Base-by-base conservation (phyloP, 2,797 vertebrate species). In the Helicolenus hilgendorfi region DNA sequence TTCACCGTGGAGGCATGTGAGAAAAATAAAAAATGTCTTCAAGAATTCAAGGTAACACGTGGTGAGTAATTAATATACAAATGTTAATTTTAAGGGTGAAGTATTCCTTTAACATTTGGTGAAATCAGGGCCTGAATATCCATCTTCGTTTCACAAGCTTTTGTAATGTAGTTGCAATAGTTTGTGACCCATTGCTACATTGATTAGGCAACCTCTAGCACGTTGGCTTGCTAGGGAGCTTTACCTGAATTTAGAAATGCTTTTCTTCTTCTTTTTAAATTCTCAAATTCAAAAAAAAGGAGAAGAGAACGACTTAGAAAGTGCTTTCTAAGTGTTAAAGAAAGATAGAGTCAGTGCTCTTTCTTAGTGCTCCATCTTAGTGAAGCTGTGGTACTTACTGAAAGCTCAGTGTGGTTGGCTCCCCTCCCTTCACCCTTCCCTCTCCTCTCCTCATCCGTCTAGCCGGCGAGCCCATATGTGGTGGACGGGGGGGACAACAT, bases 361-460 rank as follows among this genome's bases (percentile, higher is more conserved):
- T 18, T 49, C 31, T 77, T 64, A 33, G 26, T 29, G 53, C 71
- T 77, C 65, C n/a, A 1, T 89, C 81, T 79, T 72, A 11, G 35
- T 72, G 72, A 85, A 72, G 56, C 31, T 41, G 76, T 73, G 72
- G 53, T 68, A 74, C 88, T 92, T 81, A 29, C 60, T 53, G 58
- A 68, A 36, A 70, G 38, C 1, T 1, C 35, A n/a, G 26, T 11
- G 0, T 58, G 45, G 41, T 72, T 64, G 3, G 2, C 33, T 31
- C 41, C 36, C 8, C 62, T 41, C 63, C 59, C 72, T 45, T 72
- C 60, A 10, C 33, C 38, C 59, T 79, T 27, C 67, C 60, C 67
- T 45, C 75, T 68, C 65, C 70, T 41, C 81, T 59, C 67, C 83
- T 85, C 91, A 70, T 89, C 86, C 26, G 31, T 94, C 87, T 86